Evolutionary conservation across 2,113 vertebrate species (phyloP), one percentile per base, ranked within the genome.

Genomic region (Protobothrops mucrosquamatus): DNA sequence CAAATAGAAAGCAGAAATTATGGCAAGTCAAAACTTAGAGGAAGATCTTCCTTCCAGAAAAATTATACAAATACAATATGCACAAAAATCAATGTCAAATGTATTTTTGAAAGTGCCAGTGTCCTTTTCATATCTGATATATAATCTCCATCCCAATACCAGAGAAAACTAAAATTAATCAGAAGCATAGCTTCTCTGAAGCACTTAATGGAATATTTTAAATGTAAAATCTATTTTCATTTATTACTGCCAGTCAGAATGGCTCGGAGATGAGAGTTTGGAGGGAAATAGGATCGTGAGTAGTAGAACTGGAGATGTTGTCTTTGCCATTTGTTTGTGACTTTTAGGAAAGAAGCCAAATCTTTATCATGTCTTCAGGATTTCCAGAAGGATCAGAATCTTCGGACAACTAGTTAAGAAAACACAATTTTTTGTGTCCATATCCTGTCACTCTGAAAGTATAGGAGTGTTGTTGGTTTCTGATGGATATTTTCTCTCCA

Each of bases 221-320:
- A 92, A 93, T 24, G 2, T 64, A 34, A 93, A 93, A 96, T 85
- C 52, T 92, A 91, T 4, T 85, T 94, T 85, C 81, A 94, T 59
- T 14, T 59, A 26, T 94, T 92, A 34, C 92, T 90, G 92, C 34
- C 34, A 54, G 64, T 86, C 8, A 90, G n/a, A 91, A 74, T 9
- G 1, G 24, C 51, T 7, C 7, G 1, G 81, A 15, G 6, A 0
- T 20, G 20, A 0, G 0, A 57, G 3, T 56, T 55, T 54, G 86
- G 39, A 22, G 91, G 5, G 14, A 51, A 55, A 64, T 9, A 2
- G 29, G 89, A 39, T 92, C 59, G 92, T 93, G 94, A 46, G 39
- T 20, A 88, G 54, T 74, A 15, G 93, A 57, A 48, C 8, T 39
- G 1, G 39, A 94, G 12, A 15, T 9, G 29, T 29, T 9, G 23